Percentiles rank a stretch among this genome's conserved stretches.
phyloP scores from a whole-genome alignment of 1,140 invertebrate genomes.

The Zelostemma sp. region DNA sequence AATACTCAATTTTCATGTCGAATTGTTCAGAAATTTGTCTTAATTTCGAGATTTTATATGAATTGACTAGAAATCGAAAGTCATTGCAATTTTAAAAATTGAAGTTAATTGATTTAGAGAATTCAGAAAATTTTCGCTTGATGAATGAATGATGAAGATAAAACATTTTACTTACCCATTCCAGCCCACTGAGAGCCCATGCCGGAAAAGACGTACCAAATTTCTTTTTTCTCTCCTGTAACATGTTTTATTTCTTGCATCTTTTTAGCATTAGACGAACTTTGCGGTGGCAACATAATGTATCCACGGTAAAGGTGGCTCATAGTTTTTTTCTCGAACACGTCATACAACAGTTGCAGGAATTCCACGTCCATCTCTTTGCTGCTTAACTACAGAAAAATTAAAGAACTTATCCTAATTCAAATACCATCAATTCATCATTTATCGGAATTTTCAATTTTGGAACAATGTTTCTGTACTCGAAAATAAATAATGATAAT shows the following conservation, averaged over 20 bases:
- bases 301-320: slow-evolving; percentile 71
- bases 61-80: too few species aligned
- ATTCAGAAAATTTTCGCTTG: too few species aligned
- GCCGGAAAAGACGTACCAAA: slow-evolving; percentile 92
- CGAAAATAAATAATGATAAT: too few species aligned
- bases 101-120: too few species aligned
- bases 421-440: too few species aligned
- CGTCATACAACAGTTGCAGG: slow-evolving; percentile 67
- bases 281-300: slow-evolving; percentile 22
- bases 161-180: slow-evolving; percentile 75
- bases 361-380: slow-evolving; percentile 60
- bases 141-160: neutral
- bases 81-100: too few species aligned
- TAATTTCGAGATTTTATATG: too few species aligned
- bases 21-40: too few species aligned
- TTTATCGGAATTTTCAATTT: too few species aligned
- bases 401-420: too few species aligned
- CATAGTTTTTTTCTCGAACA: slow-evolving; percentile 57
- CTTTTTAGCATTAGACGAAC: neutral
- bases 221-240: slow-evolving; percentile 72
- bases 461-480: too few species aligned
- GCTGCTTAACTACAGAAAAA: slow-evolving; percentile 16
- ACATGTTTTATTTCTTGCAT: slow-evolving; percentile 12
- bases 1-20: too few species aligned
- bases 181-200: slow-evolving; percentile 92